These are phyloP conservation scores for Drosophila malerkotliana DNA, from an alignment of 1,140 invertebrate species.

Conservation along the genomic window DNA sequence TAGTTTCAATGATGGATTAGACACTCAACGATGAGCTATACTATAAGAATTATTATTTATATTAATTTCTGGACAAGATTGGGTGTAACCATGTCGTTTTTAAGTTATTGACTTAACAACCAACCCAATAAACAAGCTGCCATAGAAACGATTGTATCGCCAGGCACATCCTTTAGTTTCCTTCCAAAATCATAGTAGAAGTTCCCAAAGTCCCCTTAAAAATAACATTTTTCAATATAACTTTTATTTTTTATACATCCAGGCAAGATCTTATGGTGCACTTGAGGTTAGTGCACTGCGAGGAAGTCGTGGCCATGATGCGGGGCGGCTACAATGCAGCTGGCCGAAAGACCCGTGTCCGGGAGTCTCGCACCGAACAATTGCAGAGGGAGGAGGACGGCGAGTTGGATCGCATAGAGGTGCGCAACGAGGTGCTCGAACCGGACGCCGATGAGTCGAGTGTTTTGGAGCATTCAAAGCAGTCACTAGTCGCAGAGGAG, in stretches of 20 bases:
- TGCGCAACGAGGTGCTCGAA: constrained; percentile 56
- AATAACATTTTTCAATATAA: background rate
- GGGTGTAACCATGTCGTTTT: no score
- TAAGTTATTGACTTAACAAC: background rate
- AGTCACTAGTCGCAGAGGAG: constrained; percentile 31
- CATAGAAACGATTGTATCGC: background rate
- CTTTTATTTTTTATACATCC: background rate
- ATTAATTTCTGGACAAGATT: no score
- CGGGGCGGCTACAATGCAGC: constrained; percentile 49
- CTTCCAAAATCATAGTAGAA: no score
- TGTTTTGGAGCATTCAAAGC: background rate
- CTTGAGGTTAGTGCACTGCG: constrained; percentile 69
- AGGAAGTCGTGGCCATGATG: constrained; percentile 72
- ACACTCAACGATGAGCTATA: no score
- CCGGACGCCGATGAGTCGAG: constrained; percentile 33
- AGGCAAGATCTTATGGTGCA: constrained; percentile 83
- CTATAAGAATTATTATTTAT: no score
- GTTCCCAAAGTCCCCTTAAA: background rate
- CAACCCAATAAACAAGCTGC: background rate
- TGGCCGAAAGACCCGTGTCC: constrained; percentile 63
- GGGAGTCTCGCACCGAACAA: constrained; percentile 58
- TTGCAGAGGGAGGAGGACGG: constrained; percentile 27
- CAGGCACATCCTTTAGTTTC: no score
- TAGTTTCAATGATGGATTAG: no score
- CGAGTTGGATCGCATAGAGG: constrained; percentile 47